Conservation (phyloP, 2,888 invertebrate genomes). For the Aelia acuminata region DNA sequence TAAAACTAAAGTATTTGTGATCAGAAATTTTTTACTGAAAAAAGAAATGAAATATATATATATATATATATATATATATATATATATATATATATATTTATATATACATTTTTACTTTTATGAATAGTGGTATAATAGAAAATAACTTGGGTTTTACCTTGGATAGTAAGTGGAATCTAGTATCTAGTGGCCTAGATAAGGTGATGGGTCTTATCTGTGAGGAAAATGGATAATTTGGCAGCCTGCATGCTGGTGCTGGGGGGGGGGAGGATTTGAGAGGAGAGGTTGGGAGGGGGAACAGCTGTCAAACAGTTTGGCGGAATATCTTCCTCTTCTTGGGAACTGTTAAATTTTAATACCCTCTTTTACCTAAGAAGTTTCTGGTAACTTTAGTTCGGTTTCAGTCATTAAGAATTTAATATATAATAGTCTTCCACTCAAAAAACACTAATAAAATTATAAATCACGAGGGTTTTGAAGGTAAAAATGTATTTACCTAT, state of each 20-base stretch:
- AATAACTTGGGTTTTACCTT: background rate
- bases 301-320: constrained; percentile 19
- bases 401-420: background rate
- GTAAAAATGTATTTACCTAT: no score
- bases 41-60: no score
- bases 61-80: no score
- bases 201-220: background rate
- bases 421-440: background rate
- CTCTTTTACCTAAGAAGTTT: background rate
- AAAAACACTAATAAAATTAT: background rate
- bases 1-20: no score
- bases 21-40: no score
- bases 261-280: background rate
- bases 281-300: background rate
- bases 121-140: background rate
- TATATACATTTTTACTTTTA: no score
- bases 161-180: background rate
- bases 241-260: no score
- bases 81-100: no score
- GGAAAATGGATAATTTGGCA: background rate
- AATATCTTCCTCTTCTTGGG: background rate
- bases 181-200: background rate
- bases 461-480: no score
- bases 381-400: background rate
- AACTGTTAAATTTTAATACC: background rate